Evolutionary conservation across 2,113 vertebrate species (phyloP), one percentile per base, ranked within the genome.

Genomic region (Willisornis vidua): DNA sequence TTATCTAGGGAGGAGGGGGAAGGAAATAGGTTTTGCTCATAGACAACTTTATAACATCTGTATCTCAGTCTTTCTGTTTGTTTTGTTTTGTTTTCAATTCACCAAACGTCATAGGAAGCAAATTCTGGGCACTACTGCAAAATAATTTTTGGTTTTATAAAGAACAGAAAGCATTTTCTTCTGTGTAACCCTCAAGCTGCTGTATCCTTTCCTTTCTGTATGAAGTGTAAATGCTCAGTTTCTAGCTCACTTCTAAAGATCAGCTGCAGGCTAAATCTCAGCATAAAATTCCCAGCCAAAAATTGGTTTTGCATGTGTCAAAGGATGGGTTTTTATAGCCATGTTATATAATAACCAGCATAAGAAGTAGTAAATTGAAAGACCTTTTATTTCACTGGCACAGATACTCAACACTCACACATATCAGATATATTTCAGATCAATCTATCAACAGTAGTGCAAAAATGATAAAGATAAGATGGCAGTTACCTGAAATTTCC

Each of bases 21-120:
- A 86, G 94, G 94, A 96, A 95, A 79, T 94, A 61, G 57, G 20
- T 90, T 96, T 95, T 97, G 71, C 97, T 96, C 95, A 92, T 92
- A 96, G 93, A 90, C 80, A 87, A 88, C 58, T 96, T 96, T 92
- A 46, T 74, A 93, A 96, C 94, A 96, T 93, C 93, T 95, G 88
- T 82, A 91, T 91, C 88, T 93, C 48, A 55, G 55, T 80, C 71
- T 39, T 74, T 93, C 79, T 84, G 67, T 76, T 90, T 95, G 77
- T 48, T 96, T 95, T 87, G 82, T 63, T 95, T 95, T 90, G 77
- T 92, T 92, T 96, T 92, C 78, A 96, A 77, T 93, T 88, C 62
- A 63, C 58, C 19, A 86, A 66, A 66, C 6, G 12, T 85, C 93
- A 91, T 57, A 84, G 94, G 94, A 96, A 95, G 76, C 61, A 74